Conservation (phyloP, 2,797 vertebrate species). For the Furcifer pardalis region DNA sequence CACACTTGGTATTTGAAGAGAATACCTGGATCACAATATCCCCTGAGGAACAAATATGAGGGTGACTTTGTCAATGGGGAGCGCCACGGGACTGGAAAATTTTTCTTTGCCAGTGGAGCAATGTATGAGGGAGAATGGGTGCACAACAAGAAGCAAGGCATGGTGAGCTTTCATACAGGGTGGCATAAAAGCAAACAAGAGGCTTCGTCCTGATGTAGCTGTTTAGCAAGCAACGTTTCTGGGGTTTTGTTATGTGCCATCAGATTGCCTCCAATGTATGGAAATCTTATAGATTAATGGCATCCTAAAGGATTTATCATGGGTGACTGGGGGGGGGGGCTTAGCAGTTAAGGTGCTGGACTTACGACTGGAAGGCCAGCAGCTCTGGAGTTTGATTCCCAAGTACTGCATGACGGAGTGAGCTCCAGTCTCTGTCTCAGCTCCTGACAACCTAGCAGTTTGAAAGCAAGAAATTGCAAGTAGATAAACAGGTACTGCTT, state of each 20-base stretch:
- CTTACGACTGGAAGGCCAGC: too few relatives aligned
- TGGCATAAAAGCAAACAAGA: not conserved
- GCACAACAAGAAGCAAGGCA: conserved; percentile 85
- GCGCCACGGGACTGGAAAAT: conserved; percentile 84
- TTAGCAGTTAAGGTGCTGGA: too few relatives aligned
- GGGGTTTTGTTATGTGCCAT: not conserved
- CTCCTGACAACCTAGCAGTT: too few relatives aligned
- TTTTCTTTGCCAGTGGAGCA: conserved; percentile 84
- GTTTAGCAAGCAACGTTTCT: not conserved
- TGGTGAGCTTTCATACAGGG: conserved; percentile 70
- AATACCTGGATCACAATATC: conserved; percentile 76
- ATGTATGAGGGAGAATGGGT: conserved; percentile 86
- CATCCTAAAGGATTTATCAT: too few relatives aligned
- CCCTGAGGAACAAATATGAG: conserved; percentile 81
- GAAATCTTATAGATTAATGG: too few relatives aligned
- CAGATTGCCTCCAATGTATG: too few relatives aligned
- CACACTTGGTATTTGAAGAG: conserved; percentile 84
- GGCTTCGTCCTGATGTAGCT: not conserved
- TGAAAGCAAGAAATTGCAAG: too few relatives aligned
- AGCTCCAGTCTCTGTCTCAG: too few relatives aligned
- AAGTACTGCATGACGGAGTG: too few relatives aligned
- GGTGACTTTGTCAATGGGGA: conserved; percentile 83
- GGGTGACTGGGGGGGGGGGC: too few relatives aligned
- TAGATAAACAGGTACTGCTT: too few relatives aligned
- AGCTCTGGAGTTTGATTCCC: too few relatives aligned